Conservation (phyloP, 2,797 vertebrate genomes). For the Tragopan temminckii region DNA sequence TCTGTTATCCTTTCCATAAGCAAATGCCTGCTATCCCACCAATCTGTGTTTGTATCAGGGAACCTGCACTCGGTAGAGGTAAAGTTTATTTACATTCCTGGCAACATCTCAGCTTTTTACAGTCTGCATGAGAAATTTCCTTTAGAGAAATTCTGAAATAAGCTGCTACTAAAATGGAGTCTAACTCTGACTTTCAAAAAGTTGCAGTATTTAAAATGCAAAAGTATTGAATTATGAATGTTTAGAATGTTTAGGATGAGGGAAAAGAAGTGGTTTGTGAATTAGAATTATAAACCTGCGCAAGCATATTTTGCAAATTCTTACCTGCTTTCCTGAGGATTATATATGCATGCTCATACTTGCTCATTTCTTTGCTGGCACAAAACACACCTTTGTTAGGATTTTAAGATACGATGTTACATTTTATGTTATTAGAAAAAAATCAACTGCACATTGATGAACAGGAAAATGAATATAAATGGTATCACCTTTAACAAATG, state of each 20-base stretch:
- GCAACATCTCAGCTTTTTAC: background rate
- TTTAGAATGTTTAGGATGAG: background rate
- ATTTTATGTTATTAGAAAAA: conserved; percentile 3
- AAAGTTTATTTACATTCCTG: background rate
- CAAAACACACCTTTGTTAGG: conserved; percentile 5
- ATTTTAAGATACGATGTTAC: background rate
- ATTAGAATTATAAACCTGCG: background rate
- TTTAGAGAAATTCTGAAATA: background rate
- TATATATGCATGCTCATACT: background rate
- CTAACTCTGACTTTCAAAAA: background rate
- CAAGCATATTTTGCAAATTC: background rate
- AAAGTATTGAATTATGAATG: background rate
- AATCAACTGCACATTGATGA: background rate
- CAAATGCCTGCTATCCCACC: background rate
- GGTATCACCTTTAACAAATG: conserved; percentile 33
- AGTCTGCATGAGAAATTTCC: background rate
- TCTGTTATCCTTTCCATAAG: background rate
- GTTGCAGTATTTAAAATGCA: background rate
- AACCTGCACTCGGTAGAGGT: background rate
- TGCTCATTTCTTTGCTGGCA: conserved; percentile 17
- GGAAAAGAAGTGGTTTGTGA: background rate
- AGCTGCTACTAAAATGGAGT: background rate
- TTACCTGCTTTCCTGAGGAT: background rate
- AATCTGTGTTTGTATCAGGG: background rate
- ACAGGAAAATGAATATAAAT: conserved; percentile 46